These are phyloP conservation scores for Bovichtus diacanthus DNA, from an alignment of 2,797 vertebrate genomes.

Conservation along the genomic window DNA sequence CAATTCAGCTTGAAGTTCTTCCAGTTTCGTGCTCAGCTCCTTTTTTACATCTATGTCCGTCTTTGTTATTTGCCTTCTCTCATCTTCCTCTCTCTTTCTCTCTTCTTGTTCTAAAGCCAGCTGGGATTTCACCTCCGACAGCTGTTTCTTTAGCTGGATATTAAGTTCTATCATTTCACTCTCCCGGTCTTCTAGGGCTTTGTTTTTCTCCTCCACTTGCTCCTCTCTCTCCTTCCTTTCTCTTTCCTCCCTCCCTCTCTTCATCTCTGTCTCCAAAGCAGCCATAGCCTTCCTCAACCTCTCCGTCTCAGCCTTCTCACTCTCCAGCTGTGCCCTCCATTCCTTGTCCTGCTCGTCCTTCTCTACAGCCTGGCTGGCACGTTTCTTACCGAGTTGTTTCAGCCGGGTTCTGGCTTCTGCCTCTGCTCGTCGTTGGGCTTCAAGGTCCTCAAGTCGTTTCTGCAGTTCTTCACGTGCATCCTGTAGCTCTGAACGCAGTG, in stretches of 20 bases:
- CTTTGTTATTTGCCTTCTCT: slow-evolving; percentile 48
- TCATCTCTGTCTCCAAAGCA: slow-evolving; percentile 67
- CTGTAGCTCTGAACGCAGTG: slow-evolving; percentile 78
- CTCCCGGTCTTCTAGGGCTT: slow-evolving; percentile 68
- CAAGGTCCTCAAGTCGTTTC: slow-evolving; percentile 83
- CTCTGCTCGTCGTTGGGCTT: slow-evolving; percentile 81
- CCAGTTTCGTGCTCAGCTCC: slow-evolving; percentile 68
- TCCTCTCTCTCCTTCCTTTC: slow-evolving; percentile 32
- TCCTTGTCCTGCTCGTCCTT: slow-evolving; percentile 77
- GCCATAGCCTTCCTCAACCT: slow-evolving; percentile 71
- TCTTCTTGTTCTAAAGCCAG: slow-evolving; percentile 81
- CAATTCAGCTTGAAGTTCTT: slow-evolving; percentile 78
- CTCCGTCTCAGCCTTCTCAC: slow-evolving; percentile 74
- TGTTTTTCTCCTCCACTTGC: slow-evolving; percentile 49
- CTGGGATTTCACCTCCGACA: slow-evolving; percentile 76
- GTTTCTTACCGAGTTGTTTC: slow-evolving; percentile 85
- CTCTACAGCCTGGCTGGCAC: slow-evolving; percentile 68
- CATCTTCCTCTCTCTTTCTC: slow-evolving; percentile 69
- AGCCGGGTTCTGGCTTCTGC: slow-evolving; percentile 82
- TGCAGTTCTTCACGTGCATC: slow-evolving; percentile 82
- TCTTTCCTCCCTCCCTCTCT: slow-evolving; percentile 43
- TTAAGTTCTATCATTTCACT: slow-evolving; percentile 76
- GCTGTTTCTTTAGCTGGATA: slow-evolving; percentile 77
- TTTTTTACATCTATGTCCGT: slow-evolving; percentile 51
- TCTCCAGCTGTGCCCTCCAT: slow-evolving; percentile 76